Evolutionary conservation across 2,797 vertebrate species (phyloP), one percentile per base, ranked within the genome.

Genomic region (Alca torda): DNA sequence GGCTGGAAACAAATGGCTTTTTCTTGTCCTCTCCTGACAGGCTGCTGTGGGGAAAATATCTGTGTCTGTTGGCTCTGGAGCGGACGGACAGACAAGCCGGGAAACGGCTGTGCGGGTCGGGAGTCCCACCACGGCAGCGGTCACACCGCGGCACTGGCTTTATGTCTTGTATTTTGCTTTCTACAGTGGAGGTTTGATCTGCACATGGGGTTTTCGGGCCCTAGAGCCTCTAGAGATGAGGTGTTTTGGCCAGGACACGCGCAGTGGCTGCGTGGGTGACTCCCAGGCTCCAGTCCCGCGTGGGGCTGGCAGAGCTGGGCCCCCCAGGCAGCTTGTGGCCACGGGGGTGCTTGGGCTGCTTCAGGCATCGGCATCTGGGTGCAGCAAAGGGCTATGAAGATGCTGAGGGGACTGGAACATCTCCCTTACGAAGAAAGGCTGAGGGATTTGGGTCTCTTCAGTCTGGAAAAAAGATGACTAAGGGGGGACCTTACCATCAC

Each of bases 191-290:
- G 30, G 35, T 51, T 33, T 23, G 83, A 15, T 7, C 17, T 3
- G 35, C 24, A 39, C 9, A 0, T 0, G 60, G 46, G 46, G 12
- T 30, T 81, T 84, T 30, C 24, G 13, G 14, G 9, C 59, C n/a
- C 37, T 53, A 1, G 16, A n/a, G 25, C 51, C 50, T 11, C 2
- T 1, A 19, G 28, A 12, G 20, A 14, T 4, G 21, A 12, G 28
- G 5, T 7, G 26, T 9, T 20, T 64, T 10, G 31, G 13, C 10
- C 23, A 4, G 69, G 80, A 23, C 33, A 26, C 12, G 1, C 6
- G 46, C 4, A 4, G 1, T 5, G 46, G 31, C 43, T 3, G 1
- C 45, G 13, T 0, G 8, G 33, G 13, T 25, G 6, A 4, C 2
- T 24, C 20, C 8, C 43, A 11, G 53, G 89, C n/a, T 68, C 59